phyloP scores from a whole-genome alignment of 2,888 invertebrate genomes.

The Hirtodrosophila alboralis region DNA sequence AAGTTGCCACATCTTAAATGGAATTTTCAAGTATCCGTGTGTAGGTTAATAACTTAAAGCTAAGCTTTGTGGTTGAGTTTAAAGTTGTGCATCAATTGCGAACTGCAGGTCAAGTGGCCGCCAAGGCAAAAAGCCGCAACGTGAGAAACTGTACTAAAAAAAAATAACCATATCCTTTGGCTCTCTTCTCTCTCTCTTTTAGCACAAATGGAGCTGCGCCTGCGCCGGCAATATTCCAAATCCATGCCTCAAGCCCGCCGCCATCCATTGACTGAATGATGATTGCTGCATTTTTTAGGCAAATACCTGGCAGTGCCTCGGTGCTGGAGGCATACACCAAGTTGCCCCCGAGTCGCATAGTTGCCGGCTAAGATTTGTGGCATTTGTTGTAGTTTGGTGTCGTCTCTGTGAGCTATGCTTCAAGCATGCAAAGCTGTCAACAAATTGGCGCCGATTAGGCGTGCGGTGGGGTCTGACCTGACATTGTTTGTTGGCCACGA shows the following conservation, averaged over 20 bases:
- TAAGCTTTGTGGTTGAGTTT: constrained; percentile 16
- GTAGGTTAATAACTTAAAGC: constrained; percentile 23
- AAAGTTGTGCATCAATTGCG: constrained; percentile 52
- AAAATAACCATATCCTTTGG: constrained; percentile 1
- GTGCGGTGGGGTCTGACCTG: background rate
- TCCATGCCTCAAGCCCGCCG: background rate
- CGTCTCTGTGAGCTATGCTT: constrained; percentile 22
- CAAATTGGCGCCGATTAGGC: constrained; percentile 70
- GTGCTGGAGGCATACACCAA: constrained; percentile 1
- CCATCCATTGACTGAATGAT: constrained; percentile 9
- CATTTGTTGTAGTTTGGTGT: constrained; percentile 37
- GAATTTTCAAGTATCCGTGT: constrained; percentile 3
- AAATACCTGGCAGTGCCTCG: constrained; percentile 33
- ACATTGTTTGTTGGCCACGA: constrained; percentile 53
- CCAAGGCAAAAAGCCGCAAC: constrained; percentile 59
- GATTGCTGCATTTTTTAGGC: constrained; percentile 44
- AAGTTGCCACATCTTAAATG: constrained; percentile 1
- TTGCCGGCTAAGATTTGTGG: constrained; percentile 47
- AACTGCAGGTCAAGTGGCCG: constrained; percentile 68
- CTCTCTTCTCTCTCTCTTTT: constrained; percentile 42
- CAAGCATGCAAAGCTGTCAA: constrained; percentile 67
- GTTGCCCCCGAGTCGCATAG: constrained; percentile 1
- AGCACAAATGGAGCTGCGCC: constrained; percentile 49
- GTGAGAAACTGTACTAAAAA: constrained; percentile 51
- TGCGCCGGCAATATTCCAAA: constrained; percentile 33